These are phyloP conservation scores for Poecile atricapillus DNA, from an alignment of 2,113 vertebrate genomes.

Conservation along the genomic window DNA sequence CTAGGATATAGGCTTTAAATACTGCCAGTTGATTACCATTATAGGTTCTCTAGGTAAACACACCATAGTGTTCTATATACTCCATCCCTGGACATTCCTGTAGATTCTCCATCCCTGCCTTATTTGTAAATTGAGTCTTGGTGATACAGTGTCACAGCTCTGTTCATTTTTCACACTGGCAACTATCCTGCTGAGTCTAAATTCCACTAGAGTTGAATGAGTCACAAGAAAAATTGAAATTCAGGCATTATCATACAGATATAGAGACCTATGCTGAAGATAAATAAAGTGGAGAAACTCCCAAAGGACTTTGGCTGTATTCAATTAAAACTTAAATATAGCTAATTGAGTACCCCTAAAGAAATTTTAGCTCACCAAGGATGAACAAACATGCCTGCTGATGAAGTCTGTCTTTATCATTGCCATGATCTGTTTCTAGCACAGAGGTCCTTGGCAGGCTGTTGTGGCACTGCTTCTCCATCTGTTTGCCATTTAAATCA, in stretches of 20 bases:
- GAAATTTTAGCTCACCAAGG: neutral
- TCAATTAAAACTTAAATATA: neutral
- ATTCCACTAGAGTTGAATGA: neutral
- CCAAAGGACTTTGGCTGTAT: neutral
- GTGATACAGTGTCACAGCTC: neutral
- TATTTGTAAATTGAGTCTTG: neutral
- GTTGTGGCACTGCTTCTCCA: neutral
- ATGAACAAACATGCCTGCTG: neutral
- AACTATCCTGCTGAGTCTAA: neutral
- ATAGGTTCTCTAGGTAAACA: neutral
- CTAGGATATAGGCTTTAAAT: neutral
- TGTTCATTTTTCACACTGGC: neutral
- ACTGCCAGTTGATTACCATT: neutral
- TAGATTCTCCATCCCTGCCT: neutral
- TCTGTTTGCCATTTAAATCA: neutral
- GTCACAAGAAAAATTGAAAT: neutral
- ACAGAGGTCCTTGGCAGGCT: neutral
- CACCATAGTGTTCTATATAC: fast-evolving
- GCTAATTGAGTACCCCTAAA: neutral
- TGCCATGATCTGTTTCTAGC: neutral
- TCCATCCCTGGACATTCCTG: neutral
- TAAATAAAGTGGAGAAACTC: neutral
- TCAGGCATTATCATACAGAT: neutral
- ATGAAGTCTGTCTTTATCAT: neutral
- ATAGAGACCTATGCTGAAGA: neutral